Base-by-base conservation (phyloP, 2,113 vertebrate species). In the Siniperca chuatsi region DNA sequence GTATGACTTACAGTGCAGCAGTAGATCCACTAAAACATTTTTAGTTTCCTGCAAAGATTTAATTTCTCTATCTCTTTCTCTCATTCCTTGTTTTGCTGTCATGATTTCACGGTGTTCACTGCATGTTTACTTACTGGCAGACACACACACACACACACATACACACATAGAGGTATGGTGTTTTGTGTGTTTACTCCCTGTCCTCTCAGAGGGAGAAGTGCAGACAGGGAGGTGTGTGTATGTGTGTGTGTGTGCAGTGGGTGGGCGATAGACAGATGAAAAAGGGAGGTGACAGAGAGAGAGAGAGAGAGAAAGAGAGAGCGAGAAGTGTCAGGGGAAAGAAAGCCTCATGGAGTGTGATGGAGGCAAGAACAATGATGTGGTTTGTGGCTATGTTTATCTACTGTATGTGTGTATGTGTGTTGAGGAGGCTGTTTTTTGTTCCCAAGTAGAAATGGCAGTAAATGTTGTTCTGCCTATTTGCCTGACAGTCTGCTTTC, bases 241-340 rank as follows among this genome's bases (percentile, higher is more conserved):
- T 64, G 70, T 44, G 44, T 75, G 61, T 42, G 60, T 48, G 62
- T 33, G 60, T 42, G 29, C 40, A 64, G 87, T 83, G 66, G 83
- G 89, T 70, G 85, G 84, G 87, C 67, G 54, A 83, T 40, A 88
- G 87, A 91, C 83, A 60, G 81, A 85, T 88, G 81, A 89, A 89
- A 73, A 83, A 79, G 73, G 65, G 80, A 86, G 81, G 73, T 80
- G 78, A 85, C 73, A 78, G 67, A 61, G 64, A 50, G 78, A 60
- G 57, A 50, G 78, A 60, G 57, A 64, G 61, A 54, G 42, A 44
- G n/a, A 46, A 15, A 67, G 57, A 70, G 69, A 82, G 69, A 80
- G 55, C 55, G 71, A 87, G 79, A 82, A 29, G 70, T 83, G 87
- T 79, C 73, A 52, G 75, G 77, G 83, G 68, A 75, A 85, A 88